phyloP scores from a whole-genome alignment of 92 coral and sea anemone genomes.

The Blastomussa wellsi region DNA sequence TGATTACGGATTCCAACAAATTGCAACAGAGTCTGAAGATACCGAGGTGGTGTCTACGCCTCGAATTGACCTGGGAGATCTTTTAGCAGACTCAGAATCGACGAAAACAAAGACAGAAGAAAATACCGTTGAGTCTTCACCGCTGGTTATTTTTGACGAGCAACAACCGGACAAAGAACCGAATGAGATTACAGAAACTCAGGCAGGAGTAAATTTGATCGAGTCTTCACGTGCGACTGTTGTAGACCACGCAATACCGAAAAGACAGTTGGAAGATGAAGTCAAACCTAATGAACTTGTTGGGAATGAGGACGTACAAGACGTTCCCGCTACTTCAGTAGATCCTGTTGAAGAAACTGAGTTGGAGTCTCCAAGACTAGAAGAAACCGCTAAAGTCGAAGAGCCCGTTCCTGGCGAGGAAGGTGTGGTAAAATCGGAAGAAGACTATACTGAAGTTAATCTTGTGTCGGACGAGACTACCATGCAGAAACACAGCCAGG shows the following conservation, averaged over 20 bases:
- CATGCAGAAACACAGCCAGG: slow-evolving; percentile 5
- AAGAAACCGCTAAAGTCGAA: slow-evolving; percentile 1
- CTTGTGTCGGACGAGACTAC: slow-evolving; percentile 22
- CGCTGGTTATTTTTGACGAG: not conserved
- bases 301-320: not conserved
- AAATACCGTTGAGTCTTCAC: slow-evolving; percentile 10
- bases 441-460: not conserved
- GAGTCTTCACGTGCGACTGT: not conserved
- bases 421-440: slow-evolving; percentile 11
- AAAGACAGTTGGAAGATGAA: not conserved
- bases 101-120: not conserved
- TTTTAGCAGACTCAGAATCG: slow-evolving; percentile 8
- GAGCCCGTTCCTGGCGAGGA: slow-evolving; percentile 15
- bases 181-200: not conserved
- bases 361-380: not conserved
- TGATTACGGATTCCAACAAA: not conserved
- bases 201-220: not conserved
- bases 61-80: slow-evolving; percentile 31
- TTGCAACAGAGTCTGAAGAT: not conserved
- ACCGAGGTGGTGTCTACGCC: slow-evolving; percentile 10
- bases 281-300: slow-evolving; percentile 1
- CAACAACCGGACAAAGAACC: not conserved
- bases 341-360: not conserved
- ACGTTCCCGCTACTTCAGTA: not conserved
- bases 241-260: not conserved